Conservation (phyloP, 2,797 vertebrate genomes). For the Gastrophryne carolinensis region DNA sequence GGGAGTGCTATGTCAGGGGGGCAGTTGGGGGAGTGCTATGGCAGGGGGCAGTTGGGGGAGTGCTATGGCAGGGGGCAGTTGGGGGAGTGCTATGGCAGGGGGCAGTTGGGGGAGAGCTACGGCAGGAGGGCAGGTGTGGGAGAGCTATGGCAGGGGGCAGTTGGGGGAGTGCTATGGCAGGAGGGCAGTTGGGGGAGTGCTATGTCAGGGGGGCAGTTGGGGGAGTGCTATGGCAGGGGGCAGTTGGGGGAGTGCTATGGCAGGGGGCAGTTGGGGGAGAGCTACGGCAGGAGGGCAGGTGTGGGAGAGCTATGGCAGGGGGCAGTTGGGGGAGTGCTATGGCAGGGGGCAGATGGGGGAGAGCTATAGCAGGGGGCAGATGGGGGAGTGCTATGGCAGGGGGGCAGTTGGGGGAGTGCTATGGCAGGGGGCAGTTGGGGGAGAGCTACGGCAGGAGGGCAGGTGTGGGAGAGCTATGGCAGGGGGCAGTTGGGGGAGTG, state of each 20-base stretch:
- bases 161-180: background rate
- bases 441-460: too few relatives aligned
- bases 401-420: too few relatives aligned
- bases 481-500: too few relatives aligned
- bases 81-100: background rate
- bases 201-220: background rate
- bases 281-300: too few relatives aligned
- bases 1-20: background rate
- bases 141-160: background rate
- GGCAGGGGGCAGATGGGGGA: too few relatives aligned
- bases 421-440: too few relatives aligned
- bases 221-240: background rate
- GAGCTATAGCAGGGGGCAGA: too few relatives aligned
- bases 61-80: background rate
- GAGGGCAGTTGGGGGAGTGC: background rate
- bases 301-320: too few relatives aligned
- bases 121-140: background rate
- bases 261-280: background rate
- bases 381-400: too few relatives aligned
- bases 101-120: background rate
- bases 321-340: too few relatives aligned
- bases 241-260: background rate
- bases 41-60: background rate
- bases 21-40: background rate
- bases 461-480: too few relatives aligned